phyloP scores from a whole-genome alignment of 2,797 vertebrate genomes.

The Nyctibius grandis region DNA sequence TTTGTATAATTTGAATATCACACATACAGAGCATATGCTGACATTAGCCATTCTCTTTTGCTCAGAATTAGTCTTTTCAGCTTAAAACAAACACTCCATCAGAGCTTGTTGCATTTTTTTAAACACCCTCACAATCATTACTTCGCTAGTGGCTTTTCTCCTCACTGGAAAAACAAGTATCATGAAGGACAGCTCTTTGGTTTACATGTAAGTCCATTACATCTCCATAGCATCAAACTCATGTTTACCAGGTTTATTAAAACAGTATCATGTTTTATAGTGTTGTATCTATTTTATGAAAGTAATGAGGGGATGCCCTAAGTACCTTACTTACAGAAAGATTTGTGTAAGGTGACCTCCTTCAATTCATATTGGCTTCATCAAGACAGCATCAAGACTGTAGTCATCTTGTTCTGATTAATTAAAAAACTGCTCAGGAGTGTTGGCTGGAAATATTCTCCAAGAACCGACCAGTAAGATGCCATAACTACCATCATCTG shows the following conservation, averaged over 20 bases:
- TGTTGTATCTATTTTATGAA: neutral
- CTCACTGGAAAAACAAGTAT: neutral
- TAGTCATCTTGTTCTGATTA: neutral
- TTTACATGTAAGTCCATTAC: neutral
- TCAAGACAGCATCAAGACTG: neutral
- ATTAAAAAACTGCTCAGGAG: neutral
- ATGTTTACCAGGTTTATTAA: neutral
- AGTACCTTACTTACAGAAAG: neutral
- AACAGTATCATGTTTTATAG: neutral
- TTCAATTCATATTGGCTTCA: neutral
- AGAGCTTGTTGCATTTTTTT: neutral
- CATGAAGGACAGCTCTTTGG: neutral
- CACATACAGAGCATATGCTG: neutral
- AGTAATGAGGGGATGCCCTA: neutral
- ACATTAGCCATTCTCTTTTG: neutral
- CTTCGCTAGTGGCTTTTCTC: neutral
- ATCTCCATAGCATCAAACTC: neutral
- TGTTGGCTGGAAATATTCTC: neutral
- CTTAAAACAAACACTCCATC: neutral
- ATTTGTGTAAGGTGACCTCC: neutral
- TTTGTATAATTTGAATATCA: neutral
- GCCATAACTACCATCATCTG: neutral
- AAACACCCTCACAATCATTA: neutral
- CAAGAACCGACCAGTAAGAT: neutral
- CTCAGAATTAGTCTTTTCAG: neutral